These are phyloP conservation scores for Andrena bicolor DNA, from an alignment of 2,888 invertebrate species.

Conservation along the genomic window DNA sequence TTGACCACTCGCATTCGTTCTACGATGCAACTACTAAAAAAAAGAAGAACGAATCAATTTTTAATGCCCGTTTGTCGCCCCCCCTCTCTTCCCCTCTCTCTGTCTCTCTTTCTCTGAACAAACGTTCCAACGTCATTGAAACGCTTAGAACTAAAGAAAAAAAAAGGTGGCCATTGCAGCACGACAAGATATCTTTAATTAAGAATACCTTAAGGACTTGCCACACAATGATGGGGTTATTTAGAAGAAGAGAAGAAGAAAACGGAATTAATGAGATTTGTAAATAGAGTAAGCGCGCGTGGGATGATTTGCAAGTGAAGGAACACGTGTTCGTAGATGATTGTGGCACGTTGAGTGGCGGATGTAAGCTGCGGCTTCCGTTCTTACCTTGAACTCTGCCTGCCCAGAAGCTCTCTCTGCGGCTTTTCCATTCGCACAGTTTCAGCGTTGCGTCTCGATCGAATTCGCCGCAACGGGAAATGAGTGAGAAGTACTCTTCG, in stretches of 20 bases:
- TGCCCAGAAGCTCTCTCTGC: slow-evolving; percentile 85
- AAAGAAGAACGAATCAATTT: no score
- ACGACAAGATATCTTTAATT: background rate
- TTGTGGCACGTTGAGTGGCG: background rate
- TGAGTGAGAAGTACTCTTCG: slow-evolving; percentile 84
- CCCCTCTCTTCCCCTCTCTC: no score
- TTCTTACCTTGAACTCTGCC: slow-evolving; percentile 19
- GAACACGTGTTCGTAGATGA: background rate
- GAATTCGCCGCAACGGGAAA: slow-evolving; percentile 83
- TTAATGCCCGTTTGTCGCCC: no score
- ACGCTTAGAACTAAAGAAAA: no score
- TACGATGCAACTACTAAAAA: no score
- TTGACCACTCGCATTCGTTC: background rate
- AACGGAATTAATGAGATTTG: background rate
- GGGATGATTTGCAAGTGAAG: background rate
- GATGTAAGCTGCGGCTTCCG: background rate
- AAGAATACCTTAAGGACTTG: no score
- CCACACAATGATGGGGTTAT: no score
- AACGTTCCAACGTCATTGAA: no score
- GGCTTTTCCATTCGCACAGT: slow-evolving; percentile 86
- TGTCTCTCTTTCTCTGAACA: no score
- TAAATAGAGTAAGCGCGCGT: background rate
- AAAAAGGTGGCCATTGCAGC: background rate
- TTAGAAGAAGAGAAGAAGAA: no score
- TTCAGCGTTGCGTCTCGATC: slow-evolving; percentile 83